These are phyloP conservation scores for Zaprionus taronus DNA, from an alignment of 1,140 invertebrate species.

Conservation along the genomic window DNA sequence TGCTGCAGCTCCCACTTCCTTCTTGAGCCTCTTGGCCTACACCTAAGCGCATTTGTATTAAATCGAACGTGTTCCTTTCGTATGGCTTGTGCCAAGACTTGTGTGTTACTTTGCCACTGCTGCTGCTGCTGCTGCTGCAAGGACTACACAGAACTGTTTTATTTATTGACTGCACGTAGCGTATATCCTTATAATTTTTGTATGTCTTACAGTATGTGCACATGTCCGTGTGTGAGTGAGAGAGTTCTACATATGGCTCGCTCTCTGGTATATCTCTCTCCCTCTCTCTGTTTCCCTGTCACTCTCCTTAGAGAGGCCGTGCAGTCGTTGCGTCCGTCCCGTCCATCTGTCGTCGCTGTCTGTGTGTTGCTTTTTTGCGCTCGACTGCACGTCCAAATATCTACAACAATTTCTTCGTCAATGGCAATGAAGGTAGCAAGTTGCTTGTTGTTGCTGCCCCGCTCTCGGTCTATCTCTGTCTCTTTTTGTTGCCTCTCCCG, in stretches of 20 bases:
- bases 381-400: constrained; percentile 79
- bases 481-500: neutral
- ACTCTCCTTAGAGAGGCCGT: constrained; percentile 25
- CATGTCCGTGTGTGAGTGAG: constrained; percentile 14
- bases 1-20: neutral
- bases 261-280: constrained; percentile 36
- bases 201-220: constrained; percentile 44
- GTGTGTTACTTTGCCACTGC: constrained; percentile 20
- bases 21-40: constrained; percentile 17
- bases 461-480: constrained; percentile 4
- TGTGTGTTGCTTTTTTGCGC: constrained; percentile 64
- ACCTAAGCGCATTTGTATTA: constrained; percentile 74
- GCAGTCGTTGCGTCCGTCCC: constrained; percentile 29
- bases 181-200: constrained; percentile 81
- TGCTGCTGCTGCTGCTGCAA: constrained; percentile 35
- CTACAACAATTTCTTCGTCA: constrained; percentile 75
- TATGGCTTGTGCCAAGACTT: constrained; percentile 40
- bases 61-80: constrained; percentile 71
- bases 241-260: constrained; percentile 60
- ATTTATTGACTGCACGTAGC: constrained; percentile 81
- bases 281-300: constrained; percentile 30
- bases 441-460: constrained; percentile 8
- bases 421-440: constrained; percentile 55
- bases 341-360: constrained; percentile 38
- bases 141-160: constrained; percentile 72